Conservation (phyloP, 2,888 invertebrate species). For the Operophtera brumata region DNA sequence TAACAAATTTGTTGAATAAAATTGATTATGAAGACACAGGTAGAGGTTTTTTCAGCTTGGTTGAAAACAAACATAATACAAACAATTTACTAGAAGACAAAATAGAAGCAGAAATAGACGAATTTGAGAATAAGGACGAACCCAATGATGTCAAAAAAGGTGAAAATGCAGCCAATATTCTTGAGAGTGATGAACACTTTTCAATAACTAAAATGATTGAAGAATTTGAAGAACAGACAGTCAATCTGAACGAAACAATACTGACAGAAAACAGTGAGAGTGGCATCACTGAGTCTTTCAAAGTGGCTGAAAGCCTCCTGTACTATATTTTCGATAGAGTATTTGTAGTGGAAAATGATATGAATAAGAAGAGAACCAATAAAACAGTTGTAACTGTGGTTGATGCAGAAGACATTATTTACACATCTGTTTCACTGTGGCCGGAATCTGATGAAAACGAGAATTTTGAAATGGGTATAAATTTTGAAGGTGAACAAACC, state of each 20-base stretch:
- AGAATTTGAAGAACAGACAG: constrained; percentile 50
- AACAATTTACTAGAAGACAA: not conserved
- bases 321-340: constrained; percentile 63
- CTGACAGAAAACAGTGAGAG: constrained; percentile 54
- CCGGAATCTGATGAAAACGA: constrained; percentile 16
- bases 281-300: constrained; percentile 42
- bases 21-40: constrained; percentile 41
- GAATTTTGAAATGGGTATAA: not conserved
- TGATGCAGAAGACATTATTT: constrained; percentile 67
- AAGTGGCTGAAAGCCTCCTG: constrained; percentile 61
- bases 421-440: constrained; percentile 55
- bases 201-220: constrained; percentile 63
- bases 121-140: constrained; percentile 15
- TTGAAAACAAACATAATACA: not conserved
- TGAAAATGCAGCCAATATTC: not conserved
- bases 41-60: constrained; percentile 13
- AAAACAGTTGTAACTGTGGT: constrained; percentile 64
- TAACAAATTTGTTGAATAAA: constrained; percentile 49
- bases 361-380: constrained; percentile 37
- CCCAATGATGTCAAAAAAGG: not conserved
- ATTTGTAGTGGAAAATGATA: constrained; percentile 45
- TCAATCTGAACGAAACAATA: constrained; percentile 49
- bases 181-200: constrained; percentile 42
- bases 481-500: not conserved
- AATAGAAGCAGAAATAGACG: not conserved